Conservation (phyloP, 2,113 vertebrate genomes). For the Triplophysa siluroides region DNA sequence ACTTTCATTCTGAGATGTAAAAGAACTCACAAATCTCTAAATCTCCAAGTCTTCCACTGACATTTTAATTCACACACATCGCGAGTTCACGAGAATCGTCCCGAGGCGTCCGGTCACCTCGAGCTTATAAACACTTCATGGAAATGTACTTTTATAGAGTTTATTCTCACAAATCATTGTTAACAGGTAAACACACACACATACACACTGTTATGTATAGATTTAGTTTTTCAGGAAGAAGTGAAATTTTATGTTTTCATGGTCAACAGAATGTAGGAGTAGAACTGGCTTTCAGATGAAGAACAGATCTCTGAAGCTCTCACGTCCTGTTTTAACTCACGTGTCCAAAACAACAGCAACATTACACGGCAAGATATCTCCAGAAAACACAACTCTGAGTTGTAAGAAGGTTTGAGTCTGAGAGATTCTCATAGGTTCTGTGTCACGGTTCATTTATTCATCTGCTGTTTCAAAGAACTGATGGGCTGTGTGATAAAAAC, state of each 20-base stretch:
- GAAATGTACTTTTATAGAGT: background rate
- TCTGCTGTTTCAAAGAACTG: background rate
- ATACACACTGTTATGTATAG: background rate
- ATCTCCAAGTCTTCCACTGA: no score
- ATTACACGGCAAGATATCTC: background rate
- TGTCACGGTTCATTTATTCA: background rate
- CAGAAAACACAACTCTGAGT: background rate
- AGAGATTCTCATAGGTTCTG: no score
- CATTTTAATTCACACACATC: background rate
- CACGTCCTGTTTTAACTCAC: no score
- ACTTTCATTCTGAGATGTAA: background rate
- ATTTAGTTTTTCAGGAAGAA: background rate
- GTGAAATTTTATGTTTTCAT: background rate
- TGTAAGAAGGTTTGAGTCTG: no score
- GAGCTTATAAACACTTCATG: background rate
- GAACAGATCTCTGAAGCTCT: background rate
- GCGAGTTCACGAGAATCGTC: background rate
- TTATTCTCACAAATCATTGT: background rate
- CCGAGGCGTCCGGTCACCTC: background rate
- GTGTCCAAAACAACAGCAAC: background rate
- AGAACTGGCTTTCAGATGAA: background rate
- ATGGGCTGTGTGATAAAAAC: background rate
- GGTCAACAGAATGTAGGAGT: slow-evolving; percentile 8
- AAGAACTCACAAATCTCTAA: background rate
- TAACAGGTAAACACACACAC: background rate